Evolutionary conservation across 35 echinoderm and acorn worm genomes (phyloP), one percentile per base, ranked within the genome.

Genomic region (Holothuria glaberrima): DNA sequence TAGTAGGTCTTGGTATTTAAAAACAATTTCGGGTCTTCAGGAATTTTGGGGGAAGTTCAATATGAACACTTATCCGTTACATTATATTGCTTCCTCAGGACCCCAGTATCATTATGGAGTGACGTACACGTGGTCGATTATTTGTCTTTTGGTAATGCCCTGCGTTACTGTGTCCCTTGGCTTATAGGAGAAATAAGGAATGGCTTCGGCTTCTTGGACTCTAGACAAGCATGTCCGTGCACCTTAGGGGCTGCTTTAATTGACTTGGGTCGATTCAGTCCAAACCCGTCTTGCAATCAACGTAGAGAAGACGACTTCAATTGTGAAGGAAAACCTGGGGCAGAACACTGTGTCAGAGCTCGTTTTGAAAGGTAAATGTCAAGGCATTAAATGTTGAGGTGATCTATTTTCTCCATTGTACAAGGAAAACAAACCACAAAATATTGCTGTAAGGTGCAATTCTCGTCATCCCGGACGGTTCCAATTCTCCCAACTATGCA

Each of bases 121-220:
- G 74, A 78, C 38, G 74, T 78, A 24, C 74, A 78, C 29, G 74
- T 78, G 4, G 74, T 48, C 9, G 38, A 78, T 21, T 78, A 78
- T 26, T 22, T 48, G 6, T 4, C 20, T 26, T 16, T 38, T 16
- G 22, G 44, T 20, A 26, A 56, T 26, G 74, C 4, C 1, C 20
- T 1, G 44, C 6, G 48, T 1, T 78, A 25, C 22, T 78, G 74
- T 12, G 3, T 30, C 18, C 74, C 41, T 6, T 78, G 74, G 74
- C 24, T n/a, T 28, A 5, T 48, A 12, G 12, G 12, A 17, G 38
- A 22, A 6, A 21, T 48, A 9, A 3, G 2, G 14, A 50, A 2
- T 0, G 33, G 33, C 10, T 14, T 25, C n/a, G 41, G 29, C 12
- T 78, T 48, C 41, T 25, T 78, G 12, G 7, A 45, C 38, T 21